Percentiles rank a stretch among this genome's conserved stretches.
Conservation (phyloP, 2,797 vertebrate species). For the Falco columbarius region DNA sequence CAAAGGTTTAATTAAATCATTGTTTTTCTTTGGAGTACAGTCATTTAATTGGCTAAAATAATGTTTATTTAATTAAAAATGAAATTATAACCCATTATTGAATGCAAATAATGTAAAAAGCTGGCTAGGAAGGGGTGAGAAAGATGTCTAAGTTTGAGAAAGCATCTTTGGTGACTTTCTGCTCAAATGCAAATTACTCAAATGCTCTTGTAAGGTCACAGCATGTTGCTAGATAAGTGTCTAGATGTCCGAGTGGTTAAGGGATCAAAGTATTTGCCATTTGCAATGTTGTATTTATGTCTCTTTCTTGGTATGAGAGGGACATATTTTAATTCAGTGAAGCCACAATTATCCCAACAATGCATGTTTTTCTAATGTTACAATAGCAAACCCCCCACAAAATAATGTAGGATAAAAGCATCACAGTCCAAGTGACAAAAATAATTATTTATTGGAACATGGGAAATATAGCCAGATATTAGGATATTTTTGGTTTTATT, state of each 20-base stretch:
- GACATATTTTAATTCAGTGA: background rate
- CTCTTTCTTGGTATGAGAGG: background rate
- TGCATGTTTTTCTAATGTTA: background rate
- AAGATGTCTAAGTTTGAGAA: background rate
- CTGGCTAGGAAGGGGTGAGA: background rate
- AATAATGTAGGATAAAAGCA: background rate
- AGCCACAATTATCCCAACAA: background rate
- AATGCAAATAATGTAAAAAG: constrained; percentile 20
- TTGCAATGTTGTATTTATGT: background rate
- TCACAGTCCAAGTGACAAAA: background rate
- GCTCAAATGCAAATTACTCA: background rate
- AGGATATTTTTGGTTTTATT: background rate
- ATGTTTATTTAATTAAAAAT: constrained; percentile 38
- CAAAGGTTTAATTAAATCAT: background rate
- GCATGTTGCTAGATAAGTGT: background rate
- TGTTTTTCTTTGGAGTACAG: constrained; percentile 40
- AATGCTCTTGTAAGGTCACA: background rate
- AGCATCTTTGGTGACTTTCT: background rate
- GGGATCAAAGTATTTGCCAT: background rate
- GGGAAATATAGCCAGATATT: background rate
- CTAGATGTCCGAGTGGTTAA: background rate
- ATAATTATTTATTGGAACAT: background rate
- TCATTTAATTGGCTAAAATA: background rate
- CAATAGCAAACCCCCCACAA: background rate
- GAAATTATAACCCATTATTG: background rate